A percentile compares a stretch with the other conserved stretches of the same genome.
Conservation (phyloP, 2,888 invertebrate species). For the Gastracanthus pulcherrimus region DNA sequence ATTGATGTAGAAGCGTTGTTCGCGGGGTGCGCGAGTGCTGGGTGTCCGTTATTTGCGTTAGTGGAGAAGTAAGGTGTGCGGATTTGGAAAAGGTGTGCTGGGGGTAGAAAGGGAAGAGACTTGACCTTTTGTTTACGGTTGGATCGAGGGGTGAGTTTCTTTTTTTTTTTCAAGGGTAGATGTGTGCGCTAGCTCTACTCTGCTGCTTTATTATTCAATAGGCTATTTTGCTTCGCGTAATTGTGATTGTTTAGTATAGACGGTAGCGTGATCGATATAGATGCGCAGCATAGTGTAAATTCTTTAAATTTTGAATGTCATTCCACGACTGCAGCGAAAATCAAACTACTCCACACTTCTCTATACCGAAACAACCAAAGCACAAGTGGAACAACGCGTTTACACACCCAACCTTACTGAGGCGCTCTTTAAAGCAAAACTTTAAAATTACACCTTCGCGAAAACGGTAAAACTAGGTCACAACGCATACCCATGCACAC, state of each 20-base stretch:
- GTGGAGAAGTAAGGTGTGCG: not conserved
- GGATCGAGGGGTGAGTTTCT: not conserved
- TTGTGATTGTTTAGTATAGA: not conserved
- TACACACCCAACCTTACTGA: not conserved
- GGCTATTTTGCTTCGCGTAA: not conserved
- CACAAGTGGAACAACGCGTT: not conserved
- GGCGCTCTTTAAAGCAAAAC: not conserved
- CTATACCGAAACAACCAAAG: not conserved
- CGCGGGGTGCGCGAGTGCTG: no score
- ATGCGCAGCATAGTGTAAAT: not conserved
- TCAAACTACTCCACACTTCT: not conserved
- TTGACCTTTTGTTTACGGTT: not conserved
- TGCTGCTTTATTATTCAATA: not conserved
- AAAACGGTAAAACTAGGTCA: slow-evolving; percentile 13
- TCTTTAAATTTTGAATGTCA: not conserved
- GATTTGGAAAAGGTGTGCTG: not conserved
- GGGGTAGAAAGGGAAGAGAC: no score
- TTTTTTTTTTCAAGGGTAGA: not conserved
- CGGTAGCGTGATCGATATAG: not conserved
- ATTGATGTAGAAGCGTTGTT: not conserved
- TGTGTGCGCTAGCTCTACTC: not conserved
- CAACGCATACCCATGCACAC: not conserved
- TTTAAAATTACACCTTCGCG: not conserved
- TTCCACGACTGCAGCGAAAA: not conserved
- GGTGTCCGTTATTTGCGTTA: no score